A percentile compares a stretch with the other conserved stretches of the same genome.
Evolutionary conservation across 2,113 vertebrate species (phyloP).

Genomic region (Laticauda laticaudata): DNA sequence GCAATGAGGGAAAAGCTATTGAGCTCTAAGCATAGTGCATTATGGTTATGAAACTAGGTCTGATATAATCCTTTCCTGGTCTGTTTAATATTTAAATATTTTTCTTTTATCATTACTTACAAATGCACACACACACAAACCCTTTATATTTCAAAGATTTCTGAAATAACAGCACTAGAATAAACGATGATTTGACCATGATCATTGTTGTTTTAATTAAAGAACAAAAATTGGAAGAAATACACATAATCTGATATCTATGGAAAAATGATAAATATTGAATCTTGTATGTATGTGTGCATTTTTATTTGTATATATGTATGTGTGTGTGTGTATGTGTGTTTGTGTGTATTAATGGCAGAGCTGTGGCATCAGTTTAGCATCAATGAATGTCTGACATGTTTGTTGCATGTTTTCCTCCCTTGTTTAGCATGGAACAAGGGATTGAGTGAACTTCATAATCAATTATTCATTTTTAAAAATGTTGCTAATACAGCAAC

Average conservation of each 20-base stretch:
- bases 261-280: background rate
- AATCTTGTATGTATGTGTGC: background rate
- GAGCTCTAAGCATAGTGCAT: conserved; percentile 49
- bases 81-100: conserved; percentile 66
- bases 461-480: background rate
- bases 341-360: background rate
- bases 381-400: background rate
- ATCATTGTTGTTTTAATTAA: conserved; percentile 44
- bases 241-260: conserved; percentile 31
- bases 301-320: background rate
- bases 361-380: background rate
- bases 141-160: conserved; percentile 50
- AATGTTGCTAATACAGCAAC: background rate
- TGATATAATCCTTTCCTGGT: conserved; percentile 58
- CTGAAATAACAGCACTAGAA: conserved; percentile 49
- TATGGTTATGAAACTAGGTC: conserved; percentile 63
- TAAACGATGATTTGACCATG: conserved; percentile 55
- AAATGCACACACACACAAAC: conserved; percentile 20
- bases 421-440: background rate
- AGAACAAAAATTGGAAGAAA: conserved; percentile 31
- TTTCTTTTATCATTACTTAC: conserved; percentile 53
- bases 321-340: background rate
- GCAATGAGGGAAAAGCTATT: conserved; percentile 18
- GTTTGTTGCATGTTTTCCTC: background rate
- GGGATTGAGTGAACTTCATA: background rate